Evolutionary conservation across 2,888 invertebrate genomes (phyloP).

Genomic region (Mellilla xanthometata): DNA sequence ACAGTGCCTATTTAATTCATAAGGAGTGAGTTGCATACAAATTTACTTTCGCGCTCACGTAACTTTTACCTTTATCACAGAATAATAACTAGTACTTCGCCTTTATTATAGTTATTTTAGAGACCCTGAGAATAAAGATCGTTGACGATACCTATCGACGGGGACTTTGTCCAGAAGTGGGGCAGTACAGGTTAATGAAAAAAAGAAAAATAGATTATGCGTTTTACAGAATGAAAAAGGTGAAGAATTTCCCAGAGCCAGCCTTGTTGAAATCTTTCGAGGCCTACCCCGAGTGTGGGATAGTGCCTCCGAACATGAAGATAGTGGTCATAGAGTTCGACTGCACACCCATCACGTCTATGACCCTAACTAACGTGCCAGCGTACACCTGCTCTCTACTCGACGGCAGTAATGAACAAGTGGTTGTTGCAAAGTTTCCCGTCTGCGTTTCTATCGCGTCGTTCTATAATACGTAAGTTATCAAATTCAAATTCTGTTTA

Average conservation of each 20-base stretch:
- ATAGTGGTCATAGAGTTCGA: constrained; percentile 58
- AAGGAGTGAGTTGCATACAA: too few species aligned
- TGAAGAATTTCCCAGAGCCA: constrained; percentile 71
- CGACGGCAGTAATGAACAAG: constrained; percentile 70
- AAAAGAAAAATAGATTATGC: too few species aligned
- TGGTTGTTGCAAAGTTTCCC: constrained; percentile 74
- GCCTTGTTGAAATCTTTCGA: constrained; percentile 61
- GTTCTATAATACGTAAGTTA: constrained; percentile 72
- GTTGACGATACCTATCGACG: too few species aligned
- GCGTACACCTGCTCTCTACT: constrained; percentile 67
- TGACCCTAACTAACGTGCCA: constrained; percentile 67
- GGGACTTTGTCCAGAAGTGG: too few species aligned
- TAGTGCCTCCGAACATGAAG: constrained; percentile 55
- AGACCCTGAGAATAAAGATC: too few species aligned
- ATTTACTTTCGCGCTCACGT: too few species aligned
- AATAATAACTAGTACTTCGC: too few species aligned
- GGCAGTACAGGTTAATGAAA: too few species aligned
- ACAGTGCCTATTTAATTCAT: too few species aligned
- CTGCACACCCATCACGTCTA: constrained; percentile 67
- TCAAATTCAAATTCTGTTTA: too few species aligned
- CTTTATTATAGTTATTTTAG: too few species aligned
- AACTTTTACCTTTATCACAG: too few species aligned
- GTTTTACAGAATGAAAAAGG: constrained; percentile 66
- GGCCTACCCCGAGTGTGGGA: constrained; percentile 56
- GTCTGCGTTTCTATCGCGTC: constrained; percentile 69